A percentile compares a stretch with the other conserved stretches of the same genome.
phyloP scores from a whole-genome alignment of 1,140 invertebrate genomes.

The Drosophila kohkoa region DNA sequence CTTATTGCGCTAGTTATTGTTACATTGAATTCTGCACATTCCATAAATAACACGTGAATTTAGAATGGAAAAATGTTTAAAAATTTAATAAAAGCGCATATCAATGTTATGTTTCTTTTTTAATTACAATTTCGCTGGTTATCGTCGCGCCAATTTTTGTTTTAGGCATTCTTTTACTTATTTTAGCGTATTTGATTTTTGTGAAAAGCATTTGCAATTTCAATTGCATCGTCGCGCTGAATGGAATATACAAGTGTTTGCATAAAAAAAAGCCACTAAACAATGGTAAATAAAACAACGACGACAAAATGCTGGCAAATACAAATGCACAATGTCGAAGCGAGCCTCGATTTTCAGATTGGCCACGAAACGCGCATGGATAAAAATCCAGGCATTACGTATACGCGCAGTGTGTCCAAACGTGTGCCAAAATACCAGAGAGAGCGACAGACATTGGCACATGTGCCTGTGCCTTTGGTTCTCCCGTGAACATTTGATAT shows the following conservation, averaged over 20 bases:
- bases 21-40: not conserved
- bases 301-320: conserved; percentile 35
- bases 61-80: conserved; percentile 30
- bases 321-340: conserved; percentile 51
- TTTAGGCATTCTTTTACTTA: conserved; percentile 48
- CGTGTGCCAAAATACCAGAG: conserved; percentile 2
- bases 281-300: conserved; percentile 27
- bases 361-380: conserved; percentile 10
- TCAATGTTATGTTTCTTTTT: conserved; percentile 9
- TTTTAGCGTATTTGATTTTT: conserved; percentile 43
- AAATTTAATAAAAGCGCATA: conserved; percentile 55
- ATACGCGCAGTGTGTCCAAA: conserved; percentile 54
- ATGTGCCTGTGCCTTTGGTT: conserved; percentile 3
- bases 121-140: conserved; percentile 22
- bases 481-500: conserved; percentile 62
- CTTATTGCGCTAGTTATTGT: not conserved
- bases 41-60: conserved; percentile 35
- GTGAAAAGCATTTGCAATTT: conserved; percentile 36
- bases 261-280: conserved; percentile 47
- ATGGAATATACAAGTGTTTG: conserved; percentile 40
- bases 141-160: conserved; percentile 32
- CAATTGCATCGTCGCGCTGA: conserved; percentile 24
- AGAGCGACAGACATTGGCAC: conserved; percentile 16
- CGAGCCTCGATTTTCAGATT: conserved; percentile 52
- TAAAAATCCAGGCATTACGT: conserved; percentile 51